Evolutionary conservation across 2,888 invertebrate species (phyloP).

Genomic region (Palloptera scutellata): DNA sequence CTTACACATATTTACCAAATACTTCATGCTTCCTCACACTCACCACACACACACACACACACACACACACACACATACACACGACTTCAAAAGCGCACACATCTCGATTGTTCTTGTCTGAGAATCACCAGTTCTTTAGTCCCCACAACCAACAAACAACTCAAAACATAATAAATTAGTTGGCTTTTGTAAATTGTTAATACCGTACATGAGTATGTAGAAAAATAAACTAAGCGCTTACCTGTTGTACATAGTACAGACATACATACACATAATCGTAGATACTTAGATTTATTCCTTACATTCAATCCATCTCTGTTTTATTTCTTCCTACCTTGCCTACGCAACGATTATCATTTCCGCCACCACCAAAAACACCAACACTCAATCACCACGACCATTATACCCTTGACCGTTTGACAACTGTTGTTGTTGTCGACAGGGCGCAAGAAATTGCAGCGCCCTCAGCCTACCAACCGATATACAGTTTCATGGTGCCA

Average conservation of each 20-base stretch:
- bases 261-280: no score
- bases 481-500: conserved; percentile 57
- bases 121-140: conserved; percentile 32
- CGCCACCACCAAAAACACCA: background rate
- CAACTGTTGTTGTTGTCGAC: conserved; percentile 5
- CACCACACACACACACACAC: background rate
- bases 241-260: no score
- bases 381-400: background rate
- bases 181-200: no score
- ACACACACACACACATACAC: background rate
- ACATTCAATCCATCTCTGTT: background rate
- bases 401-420: conserved; percentile 9
- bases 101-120: conserved; percentile 34
- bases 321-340: background rate
- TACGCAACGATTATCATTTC: background rate
- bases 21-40: background rate
- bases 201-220: no score
- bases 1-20: background rate
- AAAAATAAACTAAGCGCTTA: no score
- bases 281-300: no score
- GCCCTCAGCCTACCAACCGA: conserved; percentile 58
- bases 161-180: no score
- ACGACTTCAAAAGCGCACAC: background rate
- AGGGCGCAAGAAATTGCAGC: conserved; percentile 55
- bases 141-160: background rate